Evolutionary conservation across 2,888 invertebrate species (phyloP).

Genomic region (Mesopsocus fuscifrons): DNA sequence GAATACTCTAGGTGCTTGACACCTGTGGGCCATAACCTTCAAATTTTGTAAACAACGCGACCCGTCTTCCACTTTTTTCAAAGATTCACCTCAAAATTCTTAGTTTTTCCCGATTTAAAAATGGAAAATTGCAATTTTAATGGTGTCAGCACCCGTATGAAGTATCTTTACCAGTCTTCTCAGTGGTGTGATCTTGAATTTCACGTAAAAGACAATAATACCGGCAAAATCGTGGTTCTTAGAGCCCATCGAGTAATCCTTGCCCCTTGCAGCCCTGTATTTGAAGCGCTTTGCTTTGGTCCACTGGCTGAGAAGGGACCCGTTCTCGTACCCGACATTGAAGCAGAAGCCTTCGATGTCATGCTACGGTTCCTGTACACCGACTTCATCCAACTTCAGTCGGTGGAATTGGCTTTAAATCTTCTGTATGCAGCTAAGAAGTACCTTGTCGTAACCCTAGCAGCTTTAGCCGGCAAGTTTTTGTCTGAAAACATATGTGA

Average conservation of each 20-base stretch:
- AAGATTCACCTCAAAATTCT: too few relatives aligned
- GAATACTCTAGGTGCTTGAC: too few relatives aligned
- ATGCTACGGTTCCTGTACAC: constrained; percentile 41
- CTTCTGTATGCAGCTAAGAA: constrained; percentile 43
- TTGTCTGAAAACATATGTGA: constrained; percentile 1
- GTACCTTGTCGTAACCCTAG: constrained; percentile 36
- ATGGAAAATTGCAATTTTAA: too few relatives aligned
- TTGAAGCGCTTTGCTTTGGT: constrained; percentile 48
- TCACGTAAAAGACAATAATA: constrained; percentile 10
- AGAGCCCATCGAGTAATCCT: constrained; percentile 40
- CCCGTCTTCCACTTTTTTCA: too few relatives aligned
- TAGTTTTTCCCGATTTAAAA: too few relatives aligned
- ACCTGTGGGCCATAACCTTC: too few relatives aligned
- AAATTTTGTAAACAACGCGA: too few relatives aligned
- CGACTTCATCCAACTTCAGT: constrained; percentile 32
- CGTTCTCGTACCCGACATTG: constrained; percentile 36
- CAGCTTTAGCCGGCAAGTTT: constrained; percentile 15
- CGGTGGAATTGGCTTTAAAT: constrained; percentile 38
- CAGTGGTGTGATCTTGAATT: background rate
- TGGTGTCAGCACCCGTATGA: too few relatives aligned
- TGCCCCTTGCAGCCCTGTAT: constrained; percentile 45
- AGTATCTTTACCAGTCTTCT: background rate
- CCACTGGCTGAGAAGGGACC: constrained; percentile 29
- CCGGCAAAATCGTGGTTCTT: constrained; percentile 21
- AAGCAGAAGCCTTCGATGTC: constrained; percentile 37